These are phyloP conservation scores for Proisotoma minuta DNA, from an alignment of 2,888 invertebrate species.

Conservation along the genomic window DNA sequence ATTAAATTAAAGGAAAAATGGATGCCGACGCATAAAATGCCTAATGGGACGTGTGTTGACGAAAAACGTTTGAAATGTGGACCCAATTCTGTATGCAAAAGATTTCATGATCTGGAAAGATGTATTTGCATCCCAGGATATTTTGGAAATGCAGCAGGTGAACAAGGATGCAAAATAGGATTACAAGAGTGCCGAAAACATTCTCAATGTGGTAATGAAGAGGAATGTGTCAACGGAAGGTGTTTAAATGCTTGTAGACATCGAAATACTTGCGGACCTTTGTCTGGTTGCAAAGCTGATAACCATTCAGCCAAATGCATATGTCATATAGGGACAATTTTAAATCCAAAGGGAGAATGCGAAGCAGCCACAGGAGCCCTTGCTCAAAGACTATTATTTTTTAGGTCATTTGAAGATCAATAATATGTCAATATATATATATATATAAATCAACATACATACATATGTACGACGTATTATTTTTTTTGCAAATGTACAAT, in stretches of 20 bases:
- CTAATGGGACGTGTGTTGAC: slow-evolving; percentile 21
- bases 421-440: neutral
- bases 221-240: slow-evolving; percentile 35
- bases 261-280: slow-evolving; percentile 20
- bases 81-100: slow-evolving; percentile 24
- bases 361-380: slow-evolving; percentile 33
- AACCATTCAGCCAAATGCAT: slow-evolving; percentile 28
- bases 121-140: slow-evolving; percentile 30
- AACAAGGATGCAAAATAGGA: slow-evolving; percentile 28
- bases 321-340: slow-evolving; percentile 36
- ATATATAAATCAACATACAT: too few relatives aligned
- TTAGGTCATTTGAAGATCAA: slow-evolving; percentile 36
- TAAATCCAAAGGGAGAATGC: slow-evolving; percentile 32
- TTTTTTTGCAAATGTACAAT: too few relatives aligned
- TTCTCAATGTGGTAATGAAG: slow-evolving; percentile 15
- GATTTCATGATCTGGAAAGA: slow-evolving; percentile 27
- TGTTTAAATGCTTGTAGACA: slow-evolving; percentile 32
- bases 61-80: slow-evolving; percentile 22
- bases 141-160: slow-evolving; percentile 30
- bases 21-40: slow-evolving; percentile 29
- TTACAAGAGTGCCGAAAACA: slow-evolving; percentile 29
- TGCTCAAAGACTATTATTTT: slow-evolving; percentile 28
- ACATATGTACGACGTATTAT: too few relatives aligned
- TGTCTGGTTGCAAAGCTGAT: slow-evolving; percentile 27
- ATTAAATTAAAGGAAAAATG: slow-evolving; percentile 24